phyloP scores from a whole-genome alignment of 1,140 invertebrate genomes.

The Rhopalosiphum maidis region DNA sequence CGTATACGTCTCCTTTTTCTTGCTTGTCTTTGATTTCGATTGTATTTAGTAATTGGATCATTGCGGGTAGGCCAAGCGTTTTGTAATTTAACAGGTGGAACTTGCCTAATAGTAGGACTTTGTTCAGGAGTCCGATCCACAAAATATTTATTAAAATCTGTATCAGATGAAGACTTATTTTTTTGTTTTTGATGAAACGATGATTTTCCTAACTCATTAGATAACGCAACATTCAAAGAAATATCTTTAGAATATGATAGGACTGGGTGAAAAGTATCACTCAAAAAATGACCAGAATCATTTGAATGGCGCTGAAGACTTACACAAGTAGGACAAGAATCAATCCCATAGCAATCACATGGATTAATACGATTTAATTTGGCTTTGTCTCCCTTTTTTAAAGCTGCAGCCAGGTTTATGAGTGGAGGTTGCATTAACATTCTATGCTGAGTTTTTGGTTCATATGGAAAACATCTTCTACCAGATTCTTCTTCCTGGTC shows the following conservation, averaged over 20 bases:
- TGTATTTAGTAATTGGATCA: constrained; percentile 55
- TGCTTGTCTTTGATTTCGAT: constrained; percentile 54
- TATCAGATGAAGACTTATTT: constrained; percentile 28
- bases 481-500: constrained; percentile 44
- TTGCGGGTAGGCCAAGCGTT: constrained; percentile 55
- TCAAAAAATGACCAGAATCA: constrained; percentile 41
- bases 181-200: constrained; percentile 50
- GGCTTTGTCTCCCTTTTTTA: constrained; percentile 51
- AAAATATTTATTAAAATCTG: constrained; percentile 55
- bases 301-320: constrained; percentile 47
- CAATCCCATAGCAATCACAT: constrained; percentile 54
- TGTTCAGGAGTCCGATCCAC: constrained; percentile 44
- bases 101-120: constrained; percentile 39
- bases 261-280: constrained; percentile 51
- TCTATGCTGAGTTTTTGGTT: constrained; percentile 51
- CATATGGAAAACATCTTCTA: constrained; percentile 45
- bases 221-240: constrained; percentile 32
- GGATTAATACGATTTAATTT: constrained; percentile 57
- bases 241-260: constrained; percentile 44
- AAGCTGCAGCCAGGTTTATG: constrained; percentile 46
- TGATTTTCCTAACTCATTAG: constrained; percentile 52
- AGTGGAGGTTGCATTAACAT: constrained; percentile 51
- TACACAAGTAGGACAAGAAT: constrained; percentile 54
- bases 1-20: constrained; percentile 46
- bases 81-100: constrained; percentile 53